Evolutionary conservation across 2,888 invertebrate species (phyloP), one percentile per base, ranked within the genome.

Genomic region (Eupithecia vulgata): DNA sequence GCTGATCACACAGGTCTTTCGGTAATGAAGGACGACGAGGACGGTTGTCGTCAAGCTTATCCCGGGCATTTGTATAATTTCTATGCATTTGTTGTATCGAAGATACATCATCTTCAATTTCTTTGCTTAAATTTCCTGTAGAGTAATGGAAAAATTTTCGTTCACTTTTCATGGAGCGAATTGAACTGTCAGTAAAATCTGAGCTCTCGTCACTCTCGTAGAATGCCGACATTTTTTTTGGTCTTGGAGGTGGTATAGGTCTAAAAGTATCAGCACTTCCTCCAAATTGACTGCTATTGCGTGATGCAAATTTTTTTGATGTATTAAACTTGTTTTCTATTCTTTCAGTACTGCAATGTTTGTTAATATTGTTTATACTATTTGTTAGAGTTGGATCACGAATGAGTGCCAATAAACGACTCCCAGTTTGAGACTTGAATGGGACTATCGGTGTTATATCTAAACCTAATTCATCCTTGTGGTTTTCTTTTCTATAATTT

Each of bases 351-450:
- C 83, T 86, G 71, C 81, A 83, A 71, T 84, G 85, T 67, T 84
- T 85, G 73, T 84, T 82, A 17, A 84, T 77, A 62, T 85, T 84
- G 79, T 84, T 88, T 4, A 91, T 86, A 75, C 87, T 91, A 71
- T 84, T 87, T 25, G 91, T 88, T 45, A 93, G 86, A 68, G 87
- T 84, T 74, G 95, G 92, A 84, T 95, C 95, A 83, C 95, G 94
- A 87, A 96, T 95, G 81, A 96, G 94, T 81, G 96, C 95, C 87
- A 96, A 89, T 78, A 96, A 91, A 80, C 96, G 95, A 89, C 95
- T 95, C 74, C 95, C 95, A 81, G 94, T 94, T 86, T 95, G 94
- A 52, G 94, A 94, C 85, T 94, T 94, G 80, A 94, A 91, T n/a
- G 92, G 90, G 67, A 87, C 83, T 62, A 86, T 83, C 21, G 88